Evolutionary conservation across 2,113 vertebrate species (phyloP).

Genomic region (Brienomyrus brachyistius): DNA sequence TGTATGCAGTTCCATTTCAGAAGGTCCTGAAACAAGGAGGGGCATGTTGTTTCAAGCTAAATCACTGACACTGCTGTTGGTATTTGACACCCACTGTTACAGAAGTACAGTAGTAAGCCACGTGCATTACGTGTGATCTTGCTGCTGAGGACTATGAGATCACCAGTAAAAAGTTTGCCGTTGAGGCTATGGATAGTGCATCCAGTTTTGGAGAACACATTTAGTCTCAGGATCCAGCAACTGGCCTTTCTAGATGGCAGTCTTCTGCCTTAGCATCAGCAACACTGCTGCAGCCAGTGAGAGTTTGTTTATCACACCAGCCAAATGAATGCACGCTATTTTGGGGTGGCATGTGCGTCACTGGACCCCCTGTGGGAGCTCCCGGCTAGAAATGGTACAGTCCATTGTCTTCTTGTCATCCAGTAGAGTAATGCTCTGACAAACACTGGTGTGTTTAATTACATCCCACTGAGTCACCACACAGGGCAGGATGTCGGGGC

Average conservation of each 20-base stretch:
- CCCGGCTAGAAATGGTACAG: not conserved
- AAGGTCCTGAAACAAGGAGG: not conserved
- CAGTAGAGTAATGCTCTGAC: not conserved
- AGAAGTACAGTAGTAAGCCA: not conserved
- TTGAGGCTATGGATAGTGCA: not conserved
- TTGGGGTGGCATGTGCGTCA: slow-evolving; percentile 7
- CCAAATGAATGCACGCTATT: slow-evolving; percentile 11
- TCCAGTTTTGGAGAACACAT: not conserved
- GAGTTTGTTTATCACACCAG: not conserved
- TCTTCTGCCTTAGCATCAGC: not conserved
- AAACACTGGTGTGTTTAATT: slow-evolving; percentile 4
- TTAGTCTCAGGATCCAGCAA: not conserved
- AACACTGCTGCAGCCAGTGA: not conserved
- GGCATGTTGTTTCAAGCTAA: not conserved
- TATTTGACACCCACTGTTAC: not conserved
- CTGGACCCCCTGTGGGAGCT: not conserved
- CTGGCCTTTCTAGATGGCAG: not conserved
- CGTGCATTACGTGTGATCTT: not conserved
- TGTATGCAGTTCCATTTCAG: not conserved
- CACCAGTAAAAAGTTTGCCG: not conserved
- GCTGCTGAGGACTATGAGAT: not conserved
- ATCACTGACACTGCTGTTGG: not conserved
- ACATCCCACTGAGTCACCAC: not conserved
- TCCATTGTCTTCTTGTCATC: slow-evolving; percentile 4
- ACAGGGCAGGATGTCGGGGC: not conserved